Conservation (phyloP, 2,797 vertebrate genomes). For the Cottoperca gobio region DNA sequence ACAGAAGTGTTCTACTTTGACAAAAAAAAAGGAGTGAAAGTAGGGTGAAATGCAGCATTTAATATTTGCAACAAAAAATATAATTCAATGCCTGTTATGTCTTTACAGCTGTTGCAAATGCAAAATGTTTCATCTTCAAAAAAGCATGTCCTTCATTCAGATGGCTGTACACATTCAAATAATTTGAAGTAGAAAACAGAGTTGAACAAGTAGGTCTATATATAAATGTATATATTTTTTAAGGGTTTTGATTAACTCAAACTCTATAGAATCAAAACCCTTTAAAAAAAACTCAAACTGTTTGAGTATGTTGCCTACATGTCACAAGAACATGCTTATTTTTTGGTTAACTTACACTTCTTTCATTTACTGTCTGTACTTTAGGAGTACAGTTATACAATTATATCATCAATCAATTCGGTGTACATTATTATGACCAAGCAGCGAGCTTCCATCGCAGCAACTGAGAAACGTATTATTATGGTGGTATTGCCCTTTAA, state of each 20-base stretch:
- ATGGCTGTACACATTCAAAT: background rate
- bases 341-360: too few species aligned
- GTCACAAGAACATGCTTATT: background rate
- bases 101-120: background rate
- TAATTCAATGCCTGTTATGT: background rate
- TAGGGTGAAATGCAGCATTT: background rate
- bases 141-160: background rate
- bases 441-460: background rate
- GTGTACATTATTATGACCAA: background rate
- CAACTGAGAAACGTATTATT: background rate
- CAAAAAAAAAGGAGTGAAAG: background rate
- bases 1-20: background rate
- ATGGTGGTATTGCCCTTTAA: background rate
- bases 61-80: background rate
- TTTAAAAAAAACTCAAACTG: too few species aligned
- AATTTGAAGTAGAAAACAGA: background rate
- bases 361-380: background rate
- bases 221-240: too few species aligned
- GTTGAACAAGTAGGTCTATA: too few species aligned
- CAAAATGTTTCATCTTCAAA: background rate
- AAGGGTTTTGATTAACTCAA: too few species aligned
- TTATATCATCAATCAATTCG: background rate
- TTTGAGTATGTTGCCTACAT: background rate
- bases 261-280: too few species aligned
- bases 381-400: too few species aligned